Evolutionary conservation across 1,140 invertebrate genomes (phyloP).

Genomic region (Nephila pilipes): DNA sequence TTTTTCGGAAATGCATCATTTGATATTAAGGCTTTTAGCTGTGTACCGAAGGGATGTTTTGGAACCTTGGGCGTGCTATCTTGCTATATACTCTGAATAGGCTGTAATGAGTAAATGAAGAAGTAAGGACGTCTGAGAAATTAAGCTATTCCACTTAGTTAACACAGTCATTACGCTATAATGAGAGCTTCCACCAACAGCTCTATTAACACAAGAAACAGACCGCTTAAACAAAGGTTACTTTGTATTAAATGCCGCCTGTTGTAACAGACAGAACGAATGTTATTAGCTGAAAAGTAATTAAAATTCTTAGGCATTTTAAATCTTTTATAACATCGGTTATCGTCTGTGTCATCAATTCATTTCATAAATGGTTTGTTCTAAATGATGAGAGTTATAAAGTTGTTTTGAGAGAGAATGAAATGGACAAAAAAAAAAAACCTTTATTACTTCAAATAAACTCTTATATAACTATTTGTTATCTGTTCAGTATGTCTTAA

Average conservation of each 20-base stretch:
- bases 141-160: slow-evolving; percentile 68
- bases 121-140: slow-evolving; percentile 53
- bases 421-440: too few species aligned
- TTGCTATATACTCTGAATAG: slow-evolving; percentile 44
- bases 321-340: neutral
- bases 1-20: neutral
- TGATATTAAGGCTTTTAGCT: neutral
- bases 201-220: neutral
- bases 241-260: slow-evolving; percentile 6
- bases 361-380: too few species aligned
- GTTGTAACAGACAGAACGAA: neutral
- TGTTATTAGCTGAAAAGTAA: neutral
- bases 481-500: too few species aligned
- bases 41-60: neutral
- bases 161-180: slow-evolving; percentile 63
- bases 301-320: neutral
- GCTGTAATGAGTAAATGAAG: slow-evolving; percentile 46
- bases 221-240: slow-evolving; percentile 21
- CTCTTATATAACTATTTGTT: too few species aligned
- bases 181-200: slow-evolving; percentile 1
- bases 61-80: neutral
- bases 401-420: too few species aligned
- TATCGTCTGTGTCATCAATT: neutral
- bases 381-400: too few species aligned
- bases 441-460: too few species aligned